Base-by-base conservation (phyloP, 2,888 invertebrate species). In the Zaprionus obscuricornis region DNA sequence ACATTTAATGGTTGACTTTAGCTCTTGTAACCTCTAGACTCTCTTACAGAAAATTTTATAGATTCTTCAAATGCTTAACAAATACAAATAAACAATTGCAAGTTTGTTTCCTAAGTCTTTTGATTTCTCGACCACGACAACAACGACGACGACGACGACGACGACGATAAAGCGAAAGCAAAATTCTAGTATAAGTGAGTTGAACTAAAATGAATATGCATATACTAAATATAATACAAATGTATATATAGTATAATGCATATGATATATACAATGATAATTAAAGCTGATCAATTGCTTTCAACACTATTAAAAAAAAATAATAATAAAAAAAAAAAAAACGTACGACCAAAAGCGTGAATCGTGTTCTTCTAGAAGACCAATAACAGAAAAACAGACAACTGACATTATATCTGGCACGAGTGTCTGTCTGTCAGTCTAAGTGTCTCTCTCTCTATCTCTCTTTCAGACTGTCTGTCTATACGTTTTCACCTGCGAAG, bases 281-380 rank as follows among this genome's bases (percentile, higher is more conserved):
- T 85, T 74, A 70, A 62, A 64, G 27, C 71, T 55, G 71, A 70
- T 83, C 81, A 70, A 70, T 77, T 64, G 62, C 57, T 59, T 55
- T 51, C 49, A 73, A 51, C 70, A 26, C 55, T 68, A 49, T n/a
- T n/a, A n/a, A n/a, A n/a, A n/a, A n/a, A n/a, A 7, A 3, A 7
- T 31, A n/a, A n/a, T n/a, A 4, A n/a, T 4, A 31, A 6, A 4
- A 3, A n/a, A n/a, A n/a, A n/a, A n/a, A n/a, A n/a, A 74, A 59
- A 54, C 52, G 33, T 22, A 40, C 58, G 16, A 46, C 39, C 39
- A 68, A 65, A 59, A 55, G 40, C 56, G 29, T 51, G 22, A 54
- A 40, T 66, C 74, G 68, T 74, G 74, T 52, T 59, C 34, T 62
- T 64, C 74, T 74, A 52, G 27, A 62, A 71, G 50, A 42, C 11